Evolutionary conservation across 2,797 vertebrate species (phyloP).

Genomic region (Sebastes goodei): DNA sequence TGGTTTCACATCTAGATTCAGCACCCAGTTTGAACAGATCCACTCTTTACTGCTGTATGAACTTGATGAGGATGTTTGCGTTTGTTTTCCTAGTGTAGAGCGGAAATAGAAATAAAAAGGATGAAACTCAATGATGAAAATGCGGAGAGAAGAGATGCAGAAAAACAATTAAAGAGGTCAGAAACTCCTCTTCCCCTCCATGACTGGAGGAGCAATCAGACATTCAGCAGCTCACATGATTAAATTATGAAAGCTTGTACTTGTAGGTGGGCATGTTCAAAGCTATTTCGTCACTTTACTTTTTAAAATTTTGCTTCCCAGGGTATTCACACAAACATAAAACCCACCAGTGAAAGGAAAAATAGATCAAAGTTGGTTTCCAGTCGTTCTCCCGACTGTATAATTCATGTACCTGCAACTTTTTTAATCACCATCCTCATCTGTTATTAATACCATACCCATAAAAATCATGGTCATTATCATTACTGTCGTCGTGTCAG

Average conservation of each 20-base stretch:
- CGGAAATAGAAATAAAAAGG: neutral
- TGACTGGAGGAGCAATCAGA: constrained; percentile 28
- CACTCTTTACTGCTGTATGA: neutral
- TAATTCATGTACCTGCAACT: constrained; percentile 60
- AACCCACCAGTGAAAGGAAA: constrained; percentile 10
- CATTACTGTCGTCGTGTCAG: constrained; percentile 33
- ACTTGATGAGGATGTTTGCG: neutral
- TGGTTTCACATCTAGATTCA: neutral
- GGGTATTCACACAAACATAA: constrained; percentile 31
- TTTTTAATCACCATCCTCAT: constrained; percentile 66
- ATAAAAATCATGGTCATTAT: constrained; percentile 60
- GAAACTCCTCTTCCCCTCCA: neutral
- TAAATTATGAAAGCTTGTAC: constrained; percentile 48
- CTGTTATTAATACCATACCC: constrained; percentile 60
- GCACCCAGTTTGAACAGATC: neutral
- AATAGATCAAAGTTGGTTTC: constrained; percentile 47
- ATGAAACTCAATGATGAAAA: neutral
- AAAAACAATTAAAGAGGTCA: constrained; percentile 10
- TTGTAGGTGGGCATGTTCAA: constrained; percentile 57
- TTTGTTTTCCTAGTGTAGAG: neutral
- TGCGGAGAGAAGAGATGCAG: neutral
- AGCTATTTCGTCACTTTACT: constrained; percentile 52
- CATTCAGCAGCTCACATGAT: constrained; percentile 46
- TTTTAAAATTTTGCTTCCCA: constrained; percentile 16
- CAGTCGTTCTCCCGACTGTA: constrained; percentile 37